phyloP scores from a whole-genome alignment of 2,113 vertebrate genomes.

The Pterocles burchelli region DNA sequence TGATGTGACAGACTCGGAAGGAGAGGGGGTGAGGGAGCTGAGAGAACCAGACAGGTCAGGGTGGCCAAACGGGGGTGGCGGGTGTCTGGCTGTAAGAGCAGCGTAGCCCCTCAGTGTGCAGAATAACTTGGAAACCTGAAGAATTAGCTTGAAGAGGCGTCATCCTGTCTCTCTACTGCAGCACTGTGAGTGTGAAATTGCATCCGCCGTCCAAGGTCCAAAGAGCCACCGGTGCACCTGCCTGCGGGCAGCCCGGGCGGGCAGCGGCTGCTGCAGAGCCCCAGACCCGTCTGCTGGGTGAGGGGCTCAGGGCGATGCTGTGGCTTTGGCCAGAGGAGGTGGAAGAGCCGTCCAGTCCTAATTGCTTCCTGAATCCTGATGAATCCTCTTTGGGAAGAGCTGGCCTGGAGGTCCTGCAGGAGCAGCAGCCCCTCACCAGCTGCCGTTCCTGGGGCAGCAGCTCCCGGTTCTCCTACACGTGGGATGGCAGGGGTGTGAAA shows the following conservation, averaged over 20 bases:
- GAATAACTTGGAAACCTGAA: neutral
- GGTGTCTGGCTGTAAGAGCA: neutral
- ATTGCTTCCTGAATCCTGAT: neutral
- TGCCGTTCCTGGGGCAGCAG: neutral
- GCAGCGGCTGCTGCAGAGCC: neutral
- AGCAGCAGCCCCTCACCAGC: neutral
- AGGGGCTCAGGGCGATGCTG: neutral
- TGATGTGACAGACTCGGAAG: conserved; percentile 31
- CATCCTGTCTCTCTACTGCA: neutral
- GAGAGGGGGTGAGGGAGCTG: neutral
- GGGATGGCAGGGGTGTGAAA: neutral
- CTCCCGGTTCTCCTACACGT: neutral
- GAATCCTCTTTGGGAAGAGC: neutral
- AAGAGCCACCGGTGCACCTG: neutral
- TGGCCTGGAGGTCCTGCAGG: neutral
- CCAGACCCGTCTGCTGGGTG: neutral
- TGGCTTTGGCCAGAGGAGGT: neutral
- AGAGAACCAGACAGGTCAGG: neutral
- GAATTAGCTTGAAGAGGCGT: neutral
- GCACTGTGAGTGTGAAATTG: neutral
- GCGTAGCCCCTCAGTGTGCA: neutral
- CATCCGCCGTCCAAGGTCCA: neutral
- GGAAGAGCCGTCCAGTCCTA: neutral
- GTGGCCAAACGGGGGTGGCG: neutral
- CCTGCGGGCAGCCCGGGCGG: neutral